These are phyloP conservation scores for Cerastis leucographa DNA, from an alignment of 2,888 invertebrate species.

Conservation along the genomic window DNA sequence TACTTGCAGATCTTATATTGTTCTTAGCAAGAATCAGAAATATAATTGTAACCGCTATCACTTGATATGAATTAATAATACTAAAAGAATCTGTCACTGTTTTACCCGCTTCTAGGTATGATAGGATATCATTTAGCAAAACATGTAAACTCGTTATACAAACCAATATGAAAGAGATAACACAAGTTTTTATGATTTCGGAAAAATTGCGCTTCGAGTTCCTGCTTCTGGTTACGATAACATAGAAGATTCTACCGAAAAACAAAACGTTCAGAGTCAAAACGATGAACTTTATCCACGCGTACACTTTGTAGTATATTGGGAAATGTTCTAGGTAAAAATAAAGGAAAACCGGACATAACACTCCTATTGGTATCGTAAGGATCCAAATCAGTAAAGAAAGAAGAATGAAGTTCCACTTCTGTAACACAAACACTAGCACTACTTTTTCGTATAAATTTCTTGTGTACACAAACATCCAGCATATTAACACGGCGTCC, in stretches of 20 bases:
- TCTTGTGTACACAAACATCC: constrained; percentile 83
- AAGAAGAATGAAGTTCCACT: constrained; percentile 65
- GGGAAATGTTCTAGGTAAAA: not conserved
- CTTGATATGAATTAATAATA: constrained; percentile 69
- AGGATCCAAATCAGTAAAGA: constrained; percentile 73
- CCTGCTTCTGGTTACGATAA: constrained; percentile 66
- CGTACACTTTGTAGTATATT: constrained; percentile 69
- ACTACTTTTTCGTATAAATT: constrained; percentile 82
- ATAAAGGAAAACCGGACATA: constrained; percentile 59
- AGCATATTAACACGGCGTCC: constrained; percentile 76
- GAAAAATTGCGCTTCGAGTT: constrained; percentile 38
- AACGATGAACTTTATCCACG: constrained; percentile 75
- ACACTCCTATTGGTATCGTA: constrained; percentile 73
- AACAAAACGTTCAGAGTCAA: constrained; percentile 74
- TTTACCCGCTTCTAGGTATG: constrained; percentile 35
- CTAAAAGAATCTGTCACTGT: constrained; percentile 32
- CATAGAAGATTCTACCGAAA: constrained; percentile 77
- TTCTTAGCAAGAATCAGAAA: constrained; percentile 65
- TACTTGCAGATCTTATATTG: not conserved
- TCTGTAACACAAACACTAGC: constrained; percentile 73
- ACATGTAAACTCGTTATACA: constrained; percentile 79
- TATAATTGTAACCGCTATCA: constrained; percentile 63
- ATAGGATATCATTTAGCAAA: constrained; percentile 73
- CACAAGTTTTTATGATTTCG: constrained; percentile 60
- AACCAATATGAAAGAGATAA: constrained; percentile 72